Conservation (phyloP, 2,888 invertebrate species). For the Notodonta dromedarius region DNA sequence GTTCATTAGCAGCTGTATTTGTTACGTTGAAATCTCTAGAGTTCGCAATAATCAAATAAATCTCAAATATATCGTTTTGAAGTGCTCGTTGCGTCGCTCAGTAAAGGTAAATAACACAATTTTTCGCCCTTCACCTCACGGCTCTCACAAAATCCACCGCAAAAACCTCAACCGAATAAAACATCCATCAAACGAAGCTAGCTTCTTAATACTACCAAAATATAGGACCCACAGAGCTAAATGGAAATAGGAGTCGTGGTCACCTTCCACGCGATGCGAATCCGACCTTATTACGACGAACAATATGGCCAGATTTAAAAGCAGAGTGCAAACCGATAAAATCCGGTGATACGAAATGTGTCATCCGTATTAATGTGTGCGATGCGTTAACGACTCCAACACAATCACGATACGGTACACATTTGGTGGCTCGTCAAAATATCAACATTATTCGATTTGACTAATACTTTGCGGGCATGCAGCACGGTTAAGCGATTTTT, state of each 20-base stretch:
- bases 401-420: constrained; percentile 69
- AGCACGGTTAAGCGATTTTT: constrained; percentile 58
- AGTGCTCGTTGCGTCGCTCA: constrained; percentile 25
- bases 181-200: constrained; percentile 73
- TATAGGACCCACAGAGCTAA: constrained; percentile 68
- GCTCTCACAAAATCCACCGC: constrained; percentile 59
- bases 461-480: constrained; percentile 60
- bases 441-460: constrained; percentile 75
- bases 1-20: constrained; percentile 42
- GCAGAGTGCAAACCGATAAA: constrained; percentile 43
- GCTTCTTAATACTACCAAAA: constrained; percentile 73
- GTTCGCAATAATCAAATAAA: constrained; percentile 8
- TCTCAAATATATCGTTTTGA: background rate
- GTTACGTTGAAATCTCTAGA: constrained; percentile 19
- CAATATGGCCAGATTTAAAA: constrained; percentile 57
- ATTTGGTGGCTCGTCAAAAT: constrained; percentile 67
- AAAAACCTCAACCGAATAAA: constrained; percentile 66
- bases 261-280: constrained; percentile 38
- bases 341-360: constrained; percentile 61
- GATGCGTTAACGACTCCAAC: constrained; percentile 71
- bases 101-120: constrained; percentile 48
- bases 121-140: constrained; percentile 47
- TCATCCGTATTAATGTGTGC: constrained; percentile 62
- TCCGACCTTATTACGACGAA: constrained; percentile 48
- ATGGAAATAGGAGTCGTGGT: constrained; percentile 57